Conservation (phyloP, 2,888 invertebrate species). For the Pteria penguin region DNA sequence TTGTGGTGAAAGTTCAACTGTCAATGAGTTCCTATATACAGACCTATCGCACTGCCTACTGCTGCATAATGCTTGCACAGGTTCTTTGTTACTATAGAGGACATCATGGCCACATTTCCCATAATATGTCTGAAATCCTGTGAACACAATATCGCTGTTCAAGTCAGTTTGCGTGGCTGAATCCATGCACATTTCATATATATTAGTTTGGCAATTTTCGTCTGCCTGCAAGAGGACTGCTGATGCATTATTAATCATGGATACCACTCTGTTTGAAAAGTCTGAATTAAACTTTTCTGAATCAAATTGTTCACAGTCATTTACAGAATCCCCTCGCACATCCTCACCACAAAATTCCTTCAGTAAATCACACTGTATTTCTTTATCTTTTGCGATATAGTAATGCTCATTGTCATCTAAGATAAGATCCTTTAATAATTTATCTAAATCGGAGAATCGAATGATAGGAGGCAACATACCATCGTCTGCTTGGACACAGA, state of each 20-base stretch:
- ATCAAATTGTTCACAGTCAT: no score
- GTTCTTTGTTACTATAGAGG: no score
- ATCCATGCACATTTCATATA: no score
- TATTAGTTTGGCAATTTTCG: not conserved
- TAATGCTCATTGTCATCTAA: constrained; percentile 40
- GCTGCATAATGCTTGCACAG: no score
- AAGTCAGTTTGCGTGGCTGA: no score
- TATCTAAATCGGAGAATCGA: constrained; percentile 42
- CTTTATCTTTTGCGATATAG: constrained; percentile 55
- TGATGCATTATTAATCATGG: not conserved
- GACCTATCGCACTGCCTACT: not conserved
- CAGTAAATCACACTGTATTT: constrained; percentile 53
- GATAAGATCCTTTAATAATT: constrained; percentile 41
- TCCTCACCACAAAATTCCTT: not conserved
- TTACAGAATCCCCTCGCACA: no score
- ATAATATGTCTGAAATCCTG: not conserved
- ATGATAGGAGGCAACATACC: constrained; percentile 55
- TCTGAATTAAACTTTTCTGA: not conserved
- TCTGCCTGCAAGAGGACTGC: not conserved
- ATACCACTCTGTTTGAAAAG: not conserved
- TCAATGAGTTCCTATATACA: not conserved
- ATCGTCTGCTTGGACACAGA: constrained; percentile 50
- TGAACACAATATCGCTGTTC: not conserved
- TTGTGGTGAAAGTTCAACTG: not conserved
- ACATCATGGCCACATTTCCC: not conserved